Base-by-base conservation (phyloP, 2,888 invertebrate genomes). In the Fragum fragum region DNA sequence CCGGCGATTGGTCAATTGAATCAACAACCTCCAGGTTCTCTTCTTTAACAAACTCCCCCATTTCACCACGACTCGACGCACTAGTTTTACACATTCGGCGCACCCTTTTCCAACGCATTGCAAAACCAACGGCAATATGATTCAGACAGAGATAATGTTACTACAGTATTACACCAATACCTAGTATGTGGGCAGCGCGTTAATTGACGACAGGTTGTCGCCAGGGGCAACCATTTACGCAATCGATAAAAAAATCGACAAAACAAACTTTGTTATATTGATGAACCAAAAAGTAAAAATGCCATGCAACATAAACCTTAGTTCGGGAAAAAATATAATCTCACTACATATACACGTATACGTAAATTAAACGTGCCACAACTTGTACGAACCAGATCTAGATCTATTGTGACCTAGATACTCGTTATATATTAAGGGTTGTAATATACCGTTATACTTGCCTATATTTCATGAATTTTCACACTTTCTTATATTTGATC, bases 371-470 rank as follows among this genome's bases (percentile, higher is more conserved):
- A 6, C 61, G 18, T 16, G 61, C 29, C 32, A 32, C 18, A 61
- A 66, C 66, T 16, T 66, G 66, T 42, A 16, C 14, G 23, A 66
- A 42, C 66, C 14, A 18, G 39, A n/a, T 18, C 39, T 36, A 36
- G 32, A 36, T 36, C 3, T 36, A 6, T n/a, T 42, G 66, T 66
- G 66, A 42, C 66, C 66, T 42, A 66, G 23, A 36, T 42, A 21
- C 26, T 16, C 11, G 59, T 36, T 9, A n/a, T n/a, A n/a, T n/a
- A n/a, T n/a, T 47, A 47, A 42, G 66, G 66, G 66, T 66, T 66
- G 42, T 23, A 42, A 26, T 42, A 66, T 66, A 66, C 66, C 36
- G 23, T 66, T 23, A 66, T 66, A 66, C 66, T 66, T 66, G 66
- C 66, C 66, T 66, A 66, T 42, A 18, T 21, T 66, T 32, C 36